A percentile compares a stretch with the other conserved stretches of the same genome.
phyloP scores from a whole-genome alignment of 2,113 vertebrate genomes.

The Notechis scutatus region DNA sequence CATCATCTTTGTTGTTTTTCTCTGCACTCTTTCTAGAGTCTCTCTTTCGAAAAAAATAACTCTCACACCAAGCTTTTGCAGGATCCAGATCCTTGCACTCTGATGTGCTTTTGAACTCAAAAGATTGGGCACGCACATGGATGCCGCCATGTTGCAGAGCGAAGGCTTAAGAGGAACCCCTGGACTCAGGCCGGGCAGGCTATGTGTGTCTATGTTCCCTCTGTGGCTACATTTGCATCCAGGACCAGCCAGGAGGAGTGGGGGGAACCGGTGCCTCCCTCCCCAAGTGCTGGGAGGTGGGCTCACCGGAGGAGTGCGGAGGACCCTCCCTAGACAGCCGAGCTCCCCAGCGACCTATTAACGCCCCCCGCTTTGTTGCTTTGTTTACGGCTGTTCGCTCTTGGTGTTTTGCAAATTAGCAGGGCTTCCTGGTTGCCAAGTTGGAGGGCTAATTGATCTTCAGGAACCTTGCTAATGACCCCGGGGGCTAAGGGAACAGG shows the following conservation, averaged over 20 bases:
- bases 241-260: not conserved
- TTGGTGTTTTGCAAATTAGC: conserved; percentile 79
- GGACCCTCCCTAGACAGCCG: conserved; percentile 13
- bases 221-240: not conserved
- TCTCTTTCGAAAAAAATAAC: not conserved
- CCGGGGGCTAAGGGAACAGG: conserved; percentile 76
- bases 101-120: too few species aligned
- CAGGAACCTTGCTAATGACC: conserved; percentile 82
- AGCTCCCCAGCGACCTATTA: conserved; percentile 77
- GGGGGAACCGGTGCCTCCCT: too few species aligned
- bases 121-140: too few species aligned
- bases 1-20: too few species aligned
- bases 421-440: conserved; percentile 66
- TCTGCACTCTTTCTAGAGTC: too few species aligned
- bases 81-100: too few species aligned
- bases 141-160: too few species aligned
- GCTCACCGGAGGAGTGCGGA: not conserved
- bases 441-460: conserved; percentile 82
- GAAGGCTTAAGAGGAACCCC: too few species aligned
- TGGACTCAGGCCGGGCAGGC: not conserved
- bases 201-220: not conserved
- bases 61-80: not conserved
- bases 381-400: conserved; percentile 80
- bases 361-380: conserved; percentile 50
- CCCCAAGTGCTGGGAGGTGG: not conserved